Percentiles rank a stretch among this genome's conserved stretches.
phyloP scores from a whole-genome alignment of 2,888 invertebrate genomes.

The Diogma glabrata region DNA sequence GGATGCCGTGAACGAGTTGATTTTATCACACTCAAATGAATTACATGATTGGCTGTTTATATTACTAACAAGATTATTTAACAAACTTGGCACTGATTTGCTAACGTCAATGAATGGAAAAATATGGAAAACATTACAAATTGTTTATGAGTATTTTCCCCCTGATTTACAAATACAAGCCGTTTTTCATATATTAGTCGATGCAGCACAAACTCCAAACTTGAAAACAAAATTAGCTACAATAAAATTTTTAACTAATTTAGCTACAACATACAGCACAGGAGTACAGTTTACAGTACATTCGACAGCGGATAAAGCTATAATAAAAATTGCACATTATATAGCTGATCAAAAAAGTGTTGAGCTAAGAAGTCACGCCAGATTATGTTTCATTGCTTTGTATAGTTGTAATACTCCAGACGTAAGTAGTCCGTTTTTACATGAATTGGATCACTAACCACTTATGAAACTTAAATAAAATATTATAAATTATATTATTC shows the following conservation, averaged over 20 bases:
- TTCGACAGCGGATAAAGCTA: conserved; percentile 47
- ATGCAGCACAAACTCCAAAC: conserved; percentile 88
- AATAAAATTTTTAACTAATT: conserved; percentile 58
- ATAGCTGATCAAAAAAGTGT: conserved; percentile 55
- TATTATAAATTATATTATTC: too few relatives aligned
- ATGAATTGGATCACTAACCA: too few relatives aligned
- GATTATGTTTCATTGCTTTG: conserved; percentile 65
- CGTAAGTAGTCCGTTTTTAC: conserved; percentile 28
- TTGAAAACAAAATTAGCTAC: conserved; percentile 66
- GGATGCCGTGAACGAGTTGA: conserved; percentile 84
- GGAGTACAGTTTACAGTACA: conserved; percentile 35
- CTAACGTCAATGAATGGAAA: conserved; percentile 86
- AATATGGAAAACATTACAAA: conserved; percentile 72
- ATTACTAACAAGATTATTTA: conserved; percentile 71
- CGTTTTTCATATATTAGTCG: conserved; percentile 67
- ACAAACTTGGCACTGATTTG: conserved; percentile 84
- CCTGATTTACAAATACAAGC: conserved; percentile 52
- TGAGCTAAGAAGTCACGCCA: conserved; percentile 55
- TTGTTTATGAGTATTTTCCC: conserved; percentile 59
- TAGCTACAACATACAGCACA: conserved; percentile 51
- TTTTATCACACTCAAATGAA: conserved; percentile 74
- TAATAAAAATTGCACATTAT: conserved; percentile 60
- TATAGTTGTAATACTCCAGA: conserved; percentile 82
- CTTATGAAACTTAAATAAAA: neutral
- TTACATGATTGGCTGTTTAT: conserved; percentile 90